Percentiles rank a stretch among this genome's conserved stretches.
Evolutionary conservation across 2,888 invertebrate genomes (phyloP).

Genomic region (Drosophila maculinotata): DNA sequence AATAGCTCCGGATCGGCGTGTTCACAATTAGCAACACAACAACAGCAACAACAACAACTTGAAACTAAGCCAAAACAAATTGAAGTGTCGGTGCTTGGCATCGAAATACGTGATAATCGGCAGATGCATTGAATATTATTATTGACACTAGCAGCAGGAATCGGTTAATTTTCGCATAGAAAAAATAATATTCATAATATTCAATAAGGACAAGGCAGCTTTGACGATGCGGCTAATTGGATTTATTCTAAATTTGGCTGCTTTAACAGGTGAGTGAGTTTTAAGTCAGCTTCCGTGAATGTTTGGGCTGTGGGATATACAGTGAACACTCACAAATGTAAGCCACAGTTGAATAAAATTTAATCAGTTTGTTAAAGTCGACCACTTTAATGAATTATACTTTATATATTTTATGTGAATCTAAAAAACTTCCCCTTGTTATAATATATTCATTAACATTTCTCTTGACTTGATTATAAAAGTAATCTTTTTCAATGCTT

Average conservation of each 20-base stretch:
- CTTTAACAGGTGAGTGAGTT: slow-evolving; percentile 82
- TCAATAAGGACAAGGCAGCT: slow-evolving; percentile 17
- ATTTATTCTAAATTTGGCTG: slow-evolving; percentile 84
- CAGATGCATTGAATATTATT: slow-evolving; percentile 36
- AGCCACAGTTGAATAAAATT: neutral
- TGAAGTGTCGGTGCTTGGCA: slow-evolving; percentile 25
- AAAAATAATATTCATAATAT: slow-evolving; percentile 19
- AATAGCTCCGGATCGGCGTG: slow-evolving; percentile 54
- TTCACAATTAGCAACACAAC: slow-evolving; percentile 28
- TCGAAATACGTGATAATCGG: slow-evolving; percentile 26
- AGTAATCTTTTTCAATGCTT: neutral
- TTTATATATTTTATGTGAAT: neutral
- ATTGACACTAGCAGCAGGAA: slow-evolving; percentile 8
- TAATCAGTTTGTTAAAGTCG: too few relatives aligned
- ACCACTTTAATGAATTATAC: too few relatives aligned
- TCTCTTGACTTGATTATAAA: slow-evolving; percentile 4
- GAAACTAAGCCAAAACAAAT: slow-evolving; percentile 39
- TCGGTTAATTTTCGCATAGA: neutral
- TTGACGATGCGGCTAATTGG: slow-evolving; percentile 82
- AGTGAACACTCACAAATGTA: neutral
- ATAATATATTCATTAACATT: too few relatives aligned
- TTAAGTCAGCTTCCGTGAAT: neutral
- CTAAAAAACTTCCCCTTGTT: neutral
- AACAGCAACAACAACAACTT: slow-evolving; percentile 14
- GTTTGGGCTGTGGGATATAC: neutral